These are phyloP conservation scores for Ceratotherium simum DNA, from an alignment of 2,113 vertebrate genomes.

Conservation along the genomic window DNA sequence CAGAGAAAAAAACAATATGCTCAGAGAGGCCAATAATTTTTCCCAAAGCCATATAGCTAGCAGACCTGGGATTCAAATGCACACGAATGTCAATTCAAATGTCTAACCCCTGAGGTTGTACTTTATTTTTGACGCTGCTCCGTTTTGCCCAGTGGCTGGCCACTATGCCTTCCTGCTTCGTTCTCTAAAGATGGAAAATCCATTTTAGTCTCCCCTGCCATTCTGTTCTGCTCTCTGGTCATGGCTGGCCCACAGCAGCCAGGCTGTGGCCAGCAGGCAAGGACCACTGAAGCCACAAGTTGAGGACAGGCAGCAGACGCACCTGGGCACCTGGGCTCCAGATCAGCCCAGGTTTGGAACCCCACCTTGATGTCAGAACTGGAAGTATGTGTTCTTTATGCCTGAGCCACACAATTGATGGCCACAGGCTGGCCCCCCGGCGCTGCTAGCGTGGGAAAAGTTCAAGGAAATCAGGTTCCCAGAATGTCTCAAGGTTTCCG, in stretches of 20 bases:
- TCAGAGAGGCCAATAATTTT: neutral
- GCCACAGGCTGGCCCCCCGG: neutral
- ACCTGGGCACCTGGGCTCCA: neutral
- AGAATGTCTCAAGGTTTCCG: neutral
- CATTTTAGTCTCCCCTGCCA: neutral
- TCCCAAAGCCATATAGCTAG: neutral
- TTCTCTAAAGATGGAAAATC: neutral
- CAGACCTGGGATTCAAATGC: neutral
- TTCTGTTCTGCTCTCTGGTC: neutral
- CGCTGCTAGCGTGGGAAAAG: neutral
- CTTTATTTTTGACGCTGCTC: neutral
- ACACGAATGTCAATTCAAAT: neutral
- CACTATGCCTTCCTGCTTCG: neutral
- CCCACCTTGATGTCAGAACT: neutral
- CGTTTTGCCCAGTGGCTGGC: rapidly evolving
- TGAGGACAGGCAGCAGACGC: neutral
- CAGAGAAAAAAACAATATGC: neutral
- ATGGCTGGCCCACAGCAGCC: neutral
- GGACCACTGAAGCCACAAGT: neutral
- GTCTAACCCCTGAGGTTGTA: neutral
- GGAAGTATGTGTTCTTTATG: neutral
- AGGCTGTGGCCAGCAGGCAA: neutral
- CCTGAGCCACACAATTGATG: no score
- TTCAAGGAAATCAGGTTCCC: neutral
- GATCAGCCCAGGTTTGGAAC: neutral